phyloP scores from a whole-genome alignment of 2,888 invertebrate species.

The Selenia dentaria region DNA sequence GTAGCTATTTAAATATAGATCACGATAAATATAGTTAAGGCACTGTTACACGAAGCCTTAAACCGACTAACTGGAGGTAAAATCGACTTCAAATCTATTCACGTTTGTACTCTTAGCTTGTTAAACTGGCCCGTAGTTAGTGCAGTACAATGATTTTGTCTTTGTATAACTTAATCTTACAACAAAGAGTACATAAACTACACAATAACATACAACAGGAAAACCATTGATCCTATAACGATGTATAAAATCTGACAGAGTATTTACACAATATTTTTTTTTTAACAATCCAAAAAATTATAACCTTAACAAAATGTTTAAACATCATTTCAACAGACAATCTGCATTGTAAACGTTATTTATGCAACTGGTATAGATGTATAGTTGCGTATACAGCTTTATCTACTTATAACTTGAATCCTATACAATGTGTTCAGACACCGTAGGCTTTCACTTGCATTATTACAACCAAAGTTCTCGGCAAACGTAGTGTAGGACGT shows the following conservation, averaged over 20 bases:
- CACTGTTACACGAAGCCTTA: conserved; percentile 32
- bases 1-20: conserved; percentile 5
- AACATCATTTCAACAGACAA: not conserved
- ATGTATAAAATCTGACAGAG: conserved; percentile 29
- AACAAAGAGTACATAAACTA: conserved; percentile 39
- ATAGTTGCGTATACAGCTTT: too few relatives aligned
- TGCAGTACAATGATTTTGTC: conserved; percentile 14
- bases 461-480: too few relatives aligned
- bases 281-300: conserved; percentile 23
- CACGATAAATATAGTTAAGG: conserved; percentile 29
- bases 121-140: not conserved
- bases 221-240: conserved; percentile 15
- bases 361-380: too few relatives aligned
- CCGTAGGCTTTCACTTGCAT: too few relatives aligned
- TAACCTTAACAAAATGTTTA: conserved; percentile 5
- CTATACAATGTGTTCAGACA: too few relatives aligned
- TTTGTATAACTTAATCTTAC: conserved; percentile 32
- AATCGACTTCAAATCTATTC: conserved; percentile 4
- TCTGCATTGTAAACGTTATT: too few relatives aligned
- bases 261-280: conserved; percentile 34
- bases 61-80: conserved; percentile 1
- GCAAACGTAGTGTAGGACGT: too few relatives aligned
- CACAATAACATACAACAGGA: conserved; percentile 16
- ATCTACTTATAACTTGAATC: too few relatives aligned
- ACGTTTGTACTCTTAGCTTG: conserved; percentile 45